Evolutionary conservation across 1,140 invertebrate genomes (phyloP).

Genomic region (Thaumatotibia leucotreta): DNA sequence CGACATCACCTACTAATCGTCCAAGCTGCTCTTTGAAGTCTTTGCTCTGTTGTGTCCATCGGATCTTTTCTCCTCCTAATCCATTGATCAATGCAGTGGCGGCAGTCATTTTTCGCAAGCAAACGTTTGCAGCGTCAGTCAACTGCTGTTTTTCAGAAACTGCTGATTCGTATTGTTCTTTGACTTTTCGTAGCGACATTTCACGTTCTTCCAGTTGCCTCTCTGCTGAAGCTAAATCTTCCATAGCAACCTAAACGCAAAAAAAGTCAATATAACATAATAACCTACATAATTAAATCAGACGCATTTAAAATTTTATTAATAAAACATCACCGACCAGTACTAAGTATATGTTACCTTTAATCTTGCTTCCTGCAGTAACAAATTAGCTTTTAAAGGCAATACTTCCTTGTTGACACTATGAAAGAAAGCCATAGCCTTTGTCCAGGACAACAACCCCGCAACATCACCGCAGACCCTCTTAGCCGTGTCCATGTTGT

Average conservation of each 20-base stretch:
- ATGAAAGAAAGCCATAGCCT: conserved; percentile 97
- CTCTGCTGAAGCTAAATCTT: conserved; percentile 92
- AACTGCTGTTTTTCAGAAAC: conserved; percentile 94
- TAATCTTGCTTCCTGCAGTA: conserved; percentile 93
- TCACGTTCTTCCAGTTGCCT: conserved; percentile 93
- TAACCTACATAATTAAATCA: too few relatives aligned
- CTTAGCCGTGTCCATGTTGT: conserved; percentile 97
- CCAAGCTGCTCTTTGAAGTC: conserved; percentile 94
- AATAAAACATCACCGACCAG: too few relatives aligned
- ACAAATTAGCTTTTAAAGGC: conserved; percentile 95
- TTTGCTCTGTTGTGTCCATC: conserved; percentile 98
- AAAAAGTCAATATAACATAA: conserved; percentile 19
- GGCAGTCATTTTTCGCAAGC: conserved; percentile 96
- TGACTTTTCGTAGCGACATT: conserved; percentile 90
- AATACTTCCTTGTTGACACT: conserved; percentile 98
- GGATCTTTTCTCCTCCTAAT: conserved; percentile 93
- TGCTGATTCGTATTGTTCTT: conserved; percentile 94
- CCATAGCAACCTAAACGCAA: conserved; percentile 87
- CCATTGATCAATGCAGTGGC: conserved; percentile 96
- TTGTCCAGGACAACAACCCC: conserved; percentile 96
- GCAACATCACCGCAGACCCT: conserved; percentile 97
- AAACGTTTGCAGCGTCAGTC: conserved; percentile 94
- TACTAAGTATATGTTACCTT: too few relatives aligned
- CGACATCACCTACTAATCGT: conserved; percentile 94
- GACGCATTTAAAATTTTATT: too few relatives aligned